Conservation (phyloP, 2,888 invertebrate species). For the Amphipoea oculea region DNA sequence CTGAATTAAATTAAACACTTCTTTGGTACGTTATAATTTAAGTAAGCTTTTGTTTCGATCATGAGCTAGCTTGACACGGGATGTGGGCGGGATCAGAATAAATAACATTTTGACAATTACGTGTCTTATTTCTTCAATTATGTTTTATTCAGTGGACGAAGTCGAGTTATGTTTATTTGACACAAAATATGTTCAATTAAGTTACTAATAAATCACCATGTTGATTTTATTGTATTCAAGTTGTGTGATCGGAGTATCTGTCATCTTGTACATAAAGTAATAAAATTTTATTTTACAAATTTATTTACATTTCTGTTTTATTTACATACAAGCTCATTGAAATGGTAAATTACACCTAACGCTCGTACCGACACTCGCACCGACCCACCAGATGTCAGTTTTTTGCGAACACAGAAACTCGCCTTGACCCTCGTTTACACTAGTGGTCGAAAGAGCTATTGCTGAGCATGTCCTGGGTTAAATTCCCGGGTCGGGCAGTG, state of each 20-base stretch:
- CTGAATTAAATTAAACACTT: constrained; percentile 39
- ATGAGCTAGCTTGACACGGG: constrained; percentile 26
- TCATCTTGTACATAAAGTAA: constrained; percentile 89
- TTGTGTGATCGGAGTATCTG: constrained; percentile 83
- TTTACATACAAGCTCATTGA: constrained; percentile 61
- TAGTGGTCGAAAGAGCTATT: neutral
- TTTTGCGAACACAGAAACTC: neutral
- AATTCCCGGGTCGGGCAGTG: neutral
- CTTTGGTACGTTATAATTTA: neutral
- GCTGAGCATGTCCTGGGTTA: neutral
- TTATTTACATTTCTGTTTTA: constrained; percentile 76
- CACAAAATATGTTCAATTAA: constrained; percentile 62
- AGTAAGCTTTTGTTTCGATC: constrained; percentile 1
- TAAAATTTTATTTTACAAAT: constrained; percentile 85
- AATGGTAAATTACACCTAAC: neutral
- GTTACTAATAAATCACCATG: constrained; percentile 71
- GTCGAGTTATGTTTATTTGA: constrained; percentile 57
- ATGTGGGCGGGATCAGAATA: constrained; percentile 21
- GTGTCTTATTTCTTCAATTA: constrained; percentile 1
- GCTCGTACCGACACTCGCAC: neutral
- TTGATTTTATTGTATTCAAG: constrained; percentile 80
- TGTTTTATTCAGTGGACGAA: constrained; percentile 61
- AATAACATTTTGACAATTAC: constrained; percentile 3
- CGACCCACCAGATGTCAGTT: neutral
- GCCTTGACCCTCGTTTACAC: neutral